Evolutionary conservation across 2,113 vertebrate species (phyloP), one percentile per base, ranked within the genome.

Genomic region (Raphicerus campestris): DNA sequence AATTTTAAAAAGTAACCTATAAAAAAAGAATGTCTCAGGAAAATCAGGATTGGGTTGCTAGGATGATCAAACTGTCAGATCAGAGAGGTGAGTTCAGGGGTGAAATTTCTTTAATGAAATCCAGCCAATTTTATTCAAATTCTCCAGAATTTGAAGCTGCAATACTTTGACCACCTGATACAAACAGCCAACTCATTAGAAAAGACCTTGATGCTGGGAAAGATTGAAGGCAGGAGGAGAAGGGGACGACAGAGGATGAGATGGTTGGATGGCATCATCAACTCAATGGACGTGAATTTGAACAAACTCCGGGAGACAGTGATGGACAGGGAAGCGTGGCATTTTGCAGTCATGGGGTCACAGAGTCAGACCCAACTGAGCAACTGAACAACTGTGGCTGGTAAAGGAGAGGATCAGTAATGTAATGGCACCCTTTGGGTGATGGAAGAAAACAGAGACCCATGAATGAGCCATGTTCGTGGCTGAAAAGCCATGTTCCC

Each of bases 371-470:
- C 35, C 24, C 39, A 42, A 42, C 22, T 75, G 19, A 42, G 70
- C 20, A 13, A 42, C 35, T 75, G 35, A 70, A 35, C 63, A 75
- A 99, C 99, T 99, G 99, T 99, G 99, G 99, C 95, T 99, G 99
- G 97, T 99, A 99, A 96, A 99, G 99, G 97, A 99, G 99, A 85
- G 99, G 99, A 97, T 99, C 99, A 66, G 99, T 99, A 94, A 99
- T 99, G 97, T 99, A 99, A 98, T 99, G 99, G 97, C 99, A 99
- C 60, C 99, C 99, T 98, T 99, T 99, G 63, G 99, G 93, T 99
- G 99, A 98, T 99, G 99, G 98, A 99, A 99, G 98, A 99, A 1
- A 99, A 99, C 39, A 99, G 98, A 99, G 98, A 99, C 99, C 99
- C 99, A 95, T 99, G 99, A 98, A 99, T 99, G 95, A 99, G 99